Base-by-base conservation (phyloP, 2,888 invertebrate genomes). In the Philhelius pedissequus region DNA sequence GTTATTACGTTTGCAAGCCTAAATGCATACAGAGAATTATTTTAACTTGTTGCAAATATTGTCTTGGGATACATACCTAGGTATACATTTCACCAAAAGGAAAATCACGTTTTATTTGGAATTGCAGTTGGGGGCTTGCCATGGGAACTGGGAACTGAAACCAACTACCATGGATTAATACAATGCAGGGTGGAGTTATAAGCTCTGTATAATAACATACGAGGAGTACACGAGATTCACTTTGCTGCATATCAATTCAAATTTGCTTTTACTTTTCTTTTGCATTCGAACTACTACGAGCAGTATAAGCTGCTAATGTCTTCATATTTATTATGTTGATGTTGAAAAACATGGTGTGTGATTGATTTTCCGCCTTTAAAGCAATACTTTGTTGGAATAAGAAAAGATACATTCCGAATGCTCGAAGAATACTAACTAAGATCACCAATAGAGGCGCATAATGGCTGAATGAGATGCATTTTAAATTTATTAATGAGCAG, bases 211-310 rank as follows among this genome's bases (percentile, higher is more conserved):
- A n/a, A 13, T 48, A 48, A 48, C 43, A 30, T 27, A 56, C 8
- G 20, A 35, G 43, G 25, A 70, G 27, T 15, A 30, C 20, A 62
- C 64, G 13, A 43, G 54, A 62, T 74, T 52, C 52, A 62, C 62
- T 43, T 40, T 40, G 35, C 52, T 64, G 62, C 62, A 73, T 73
- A 62, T 64, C 73, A 73, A 73, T 64, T 52, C 15, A 30, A 32
- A 25, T 32, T 54, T 40, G 48, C 73, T 74, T 74, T 74, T 74
- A 74, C 73, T 74, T 74, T 74, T 64, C 43, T 62, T n/a, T 64
- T 20, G 20, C 22, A 8, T 0, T 35, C 15, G n/a, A n/a, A 4
- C 4, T 38, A n/a, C 0, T 2, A 15, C 38, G 4, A 35, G 25
- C 3, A 25, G 35, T 9, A 40, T 15, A 40, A 7, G 40, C 38